These are phyloP conservation scores for Clusia tigrina DNA, from an alignment of 2,888 invertebrate genomes.

Conservation along the genomic window DNA sequence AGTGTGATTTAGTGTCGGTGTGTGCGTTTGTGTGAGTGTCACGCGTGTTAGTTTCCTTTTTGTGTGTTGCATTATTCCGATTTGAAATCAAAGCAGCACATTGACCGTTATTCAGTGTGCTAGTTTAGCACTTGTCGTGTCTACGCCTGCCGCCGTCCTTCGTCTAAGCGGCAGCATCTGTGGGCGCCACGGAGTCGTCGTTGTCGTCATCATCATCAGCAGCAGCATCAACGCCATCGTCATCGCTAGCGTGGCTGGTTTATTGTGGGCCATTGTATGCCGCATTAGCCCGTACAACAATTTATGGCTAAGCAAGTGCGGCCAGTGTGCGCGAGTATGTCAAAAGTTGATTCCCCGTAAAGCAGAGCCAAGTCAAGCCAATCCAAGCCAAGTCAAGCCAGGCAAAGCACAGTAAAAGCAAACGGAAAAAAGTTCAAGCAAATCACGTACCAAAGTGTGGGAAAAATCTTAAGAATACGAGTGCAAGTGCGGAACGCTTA, in stretches of 20 bases:
- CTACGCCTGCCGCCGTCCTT: not conserved
- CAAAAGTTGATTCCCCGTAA: conserved; percentile 9
- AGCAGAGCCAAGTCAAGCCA: not conserved
- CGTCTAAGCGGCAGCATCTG: not conserved
- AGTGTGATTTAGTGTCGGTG: not conserved
- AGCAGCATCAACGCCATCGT: not conserved
- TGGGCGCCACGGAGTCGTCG: conserved; percentile 3
- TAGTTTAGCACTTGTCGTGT: conserved; percentile 3
- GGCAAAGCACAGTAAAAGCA: not conserved
- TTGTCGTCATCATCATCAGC: not conserved
- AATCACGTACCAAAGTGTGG: not conserved
- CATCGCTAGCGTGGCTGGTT: not conserved
- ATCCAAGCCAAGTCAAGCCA: not conserved
- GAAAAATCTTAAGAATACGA: not conserved
- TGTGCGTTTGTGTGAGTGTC: conserved; percentile 4
- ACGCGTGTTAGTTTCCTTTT: not conserved
- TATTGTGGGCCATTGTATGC: conserved; percentile 13
- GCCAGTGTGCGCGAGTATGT: conserved; percentile 13
- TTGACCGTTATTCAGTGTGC: conserved; percentile 9
- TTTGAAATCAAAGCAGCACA: conserved; percentile 5
- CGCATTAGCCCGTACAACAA: conserved; percentile 23
- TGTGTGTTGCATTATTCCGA: not conserved
- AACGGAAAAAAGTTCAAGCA: not conserved
- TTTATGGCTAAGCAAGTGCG: conserved; percentile 19
- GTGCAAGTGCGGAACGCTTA: not conserved